Conservation (phyloP, 2,888 invertebrate species). For the Rhagophthalmus giganteus region DNA sequence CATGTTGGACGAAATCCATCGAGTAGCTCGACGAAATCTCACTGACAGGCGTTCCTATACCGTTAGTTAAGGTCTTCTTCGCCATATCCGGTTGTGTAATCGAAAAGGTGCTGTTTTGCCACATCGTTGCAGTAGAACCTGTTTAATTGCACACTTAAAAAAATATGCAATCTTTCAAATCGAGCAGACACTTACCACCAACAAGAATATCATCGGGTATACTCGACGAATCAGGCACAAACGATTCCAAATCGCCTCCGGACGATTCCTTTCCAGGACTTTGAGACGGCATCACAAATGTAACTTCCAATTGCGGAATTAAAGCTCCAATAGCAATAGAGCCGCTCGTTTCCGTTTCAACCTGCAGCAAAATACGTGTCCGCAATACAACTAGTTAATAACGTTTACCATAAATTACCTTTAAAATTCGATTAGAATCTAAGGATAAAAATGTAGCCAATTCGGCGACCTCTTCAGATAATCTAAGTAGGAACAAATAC, state of each 20-base stretch:
- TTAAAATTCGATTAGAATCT: slow-evolving; percentile 73
- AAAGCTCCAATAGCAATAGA: slow-evolving; percentile 75
- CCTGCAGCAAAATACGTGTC: slow-evolving; percentile 37
- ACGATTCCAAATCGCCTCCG: slow-evolving; percentile 79
- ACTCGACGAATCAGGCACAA: slow-evolving; percentile 82
- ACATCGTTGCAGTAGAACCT: slow-evolving; percentile 25
- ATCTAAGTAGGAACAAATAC: slow-evolving; percentile 82
- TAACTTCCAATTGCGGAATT: slow-evolving; percentile 84
- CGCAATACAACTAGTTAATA: neutral
- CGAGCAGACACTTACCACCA: slow-evolving; percentile 57
- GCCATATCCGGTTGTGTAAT: slow-evolving; percentile 3
- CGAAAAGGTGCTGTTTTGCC: slow-evolving; percentile 9
- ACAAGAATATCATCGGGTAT: slow-evolving; percentile 72
- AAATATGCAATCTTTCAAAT: slow-evolving; percentile 1
- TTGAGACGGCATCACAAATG: slow-evolving; percentile 82
- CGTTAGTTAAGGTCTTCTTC: slow-evolving; percentile 31
- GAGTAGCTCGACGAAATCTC: slow-evolving; percentile 53
- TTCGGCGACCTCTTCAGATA: slow-evolving; percentile 80
- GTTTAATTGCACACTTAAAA: too few relatives aligned
- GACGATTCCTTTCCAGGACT: slow-evolving; percentile 86
- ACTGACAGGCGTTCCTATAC: slow-evolving; percentile 50
- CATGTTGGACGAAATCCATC: slow-evolving; percentile 46
- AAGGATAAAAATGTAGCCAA: slow-evolving; percentile 77
- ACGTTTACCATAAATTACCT: slow-evolving; percentile 57
- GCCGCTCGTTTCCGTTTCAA: slow-evolving; percentile 50